Base-by-base conservation (phyloP, 1,140 invertebrate species). In the Trichonephila clavipes region DNA sequence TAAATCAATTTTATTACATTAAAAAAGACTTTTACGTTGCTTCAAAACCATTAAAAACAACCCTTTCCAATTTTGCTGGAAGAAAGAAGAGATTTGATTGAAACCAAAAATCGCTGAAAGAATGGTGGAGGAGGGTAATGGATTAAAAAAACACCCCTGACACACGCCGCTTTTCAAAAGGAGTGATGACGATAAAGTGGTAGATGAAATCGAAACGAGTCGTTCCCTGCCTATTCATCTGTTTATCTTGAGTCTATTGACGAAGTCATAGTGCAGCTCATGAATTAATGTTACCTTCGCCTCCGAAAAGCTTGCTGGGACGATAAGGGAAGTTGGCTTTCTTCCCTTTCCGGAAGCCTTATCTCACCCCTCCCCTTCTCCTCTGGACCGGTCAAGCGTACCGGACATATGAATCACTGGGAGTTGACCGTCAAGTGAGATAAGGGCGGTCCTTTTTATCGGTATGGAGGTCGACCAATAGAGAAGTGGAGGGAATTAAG, bases 361-460 rank as follows among this genome's bases (percentile, higher is more conserved):
- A 92, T 92, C 90, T 77, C 18, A 21, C 88, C 21, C 44, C 66
- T 1, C 44, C 44, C 44, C 40, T 16, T 34, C 21, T 24, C 59
- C 77, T n/a, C 6, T 83, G 16, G 40, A 61, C 85, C 92, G 92
- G 92, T 93, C 92, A 93, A 93, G 92, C 92, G 92, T 77, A 93
- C 92, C 92, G 92, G 92, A 93, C 92, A 93, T 93, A 93, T 93
- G 92, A 93, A 93, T 93, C 92, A 93, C 92, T 7, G 66, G 62
- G 82, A 92, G 91, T 92, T 92, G 91, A 92, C 91, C 91, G 91
- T 92, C 91, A 72, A 77, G 72, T 40, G 10, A 24, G 72, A 77
- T 77, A 77, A 77, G 72, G 91, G 83, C 61, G 24, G 83, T 87
- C 28, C 83, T 92, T 86, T 86, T 92, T 92, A 87, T 92, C 91